Percentiles rank a stretch among this genome's conserved stretches.
Conservation (phyloP, 2,797 vertebrate genomes). For the Crax fasciolata region DNA sequence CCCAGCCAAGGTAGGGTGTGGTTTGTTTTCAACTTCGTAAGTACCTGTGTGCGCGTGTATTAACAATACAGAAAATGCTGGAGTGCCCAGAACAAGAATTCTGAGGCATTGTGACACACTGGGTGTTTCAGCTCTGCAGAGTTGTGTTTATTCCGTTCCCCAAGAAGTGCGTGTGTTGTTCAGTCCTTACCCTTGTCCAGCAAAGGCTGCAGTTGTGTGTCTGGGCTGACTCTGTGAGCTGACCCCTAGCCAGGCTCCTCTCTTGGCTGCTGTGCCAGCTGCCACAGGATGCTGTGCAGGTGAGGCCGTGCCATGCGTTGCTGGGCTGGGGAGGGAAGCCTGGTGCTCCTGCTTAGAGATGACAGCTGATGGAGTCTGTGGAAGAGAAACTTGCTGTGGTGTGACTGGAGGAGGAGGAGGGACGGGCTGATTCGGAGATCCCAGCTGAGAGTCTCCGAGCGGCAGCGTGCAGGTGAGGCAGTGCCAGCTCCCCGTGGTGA, state of each 20-base stretch:
- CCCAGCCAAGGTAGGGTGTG: rapidly evolving
- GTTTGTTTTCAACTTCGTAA: background rate
- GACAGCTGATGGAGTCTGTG: background rate
- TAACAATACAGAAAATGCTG: background rate
- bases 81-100: background rate
- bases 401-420: background rate
- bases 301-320: background rate
- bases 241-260: background rate
- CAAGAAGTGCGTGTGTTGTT: background rate
- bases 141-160: rapidly evolving
- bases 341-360: background rate
- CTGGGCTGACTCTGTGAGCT: background rate
- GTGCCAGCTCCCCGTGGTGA: background rate
- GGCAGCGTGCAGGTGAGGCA: too few relatives aligned
- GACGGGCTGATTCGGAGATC: rapidly evolving
- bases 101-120: background rate
- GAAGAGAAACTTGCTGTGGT: background rate
- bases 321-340: background rate
- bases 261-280: background rate
- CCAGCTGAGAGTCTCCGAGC: rapidly evolving
- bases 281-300: background rate
- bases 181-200: background rate
- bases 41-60: background rate
- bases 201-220: background rate
- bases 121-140: background rate